Base-by-base conservation (phyloP, 1,140 invertebrate species). In the Brachionus plicatilis region DNA sequence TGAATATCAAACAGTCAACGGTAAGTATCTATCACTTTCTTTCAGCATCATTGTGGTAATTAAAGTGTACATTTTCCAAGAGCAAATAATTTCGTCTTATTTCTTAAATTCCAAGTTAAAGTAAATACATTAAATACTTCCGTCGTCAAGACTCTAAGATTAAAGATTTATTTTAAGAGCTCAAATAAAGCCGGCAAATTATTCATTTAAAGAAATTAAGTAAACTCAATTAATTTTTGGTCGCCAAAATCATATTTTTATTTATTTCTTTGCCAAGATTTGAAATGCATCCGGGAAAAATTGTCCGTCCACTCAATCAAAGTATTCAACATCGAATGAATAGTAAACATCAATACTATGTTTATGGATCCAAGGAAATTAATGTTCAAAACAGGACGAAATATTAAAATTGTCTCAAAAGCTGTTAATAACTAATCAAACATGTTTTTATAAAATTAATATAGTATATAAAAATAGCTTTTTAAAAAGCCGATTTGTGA, bases 51-150 rank as follows among this genome's bases (percentile, higher is more conserved):
- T 41, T n/a, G 37, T 72, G 68, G 24, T 45, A 72, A 72, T 72
- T 72, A 72, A 72, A 72, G 47, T 41, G 68, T 72, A 72, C 45
- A 72, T 43, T 72, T 72, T 72, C 53, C 53, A 27, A 60, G 53
- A 24, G 53, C 53, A 60, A 60, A 60, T 60, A 60, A 24, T 60
- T 20, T 60, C 53, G n/a, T 60, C 53, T 60, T 60, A 60, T 60
- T 60, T 60, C 53, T 20, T 20, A 27, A 60, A 60, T 60, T 8
- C 53, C 53, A 60, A 60, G 9, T 20, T 60, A 60, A 60, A 60
- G 53, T 60, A 60, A 60, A 60, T 60, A 60, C 17, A 60, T 60
- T 60, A 20, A 20, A 60, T 24, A 60, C 53, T 60, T 60, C 53
- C 53, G 53, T 60, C n/a, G n/a, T 60, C n/a, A 60, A 9, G 17